phyloP scores from a whole-genome alignment of 2,888 invertebrate species.

The Meteorus cinctellus region DNA sequence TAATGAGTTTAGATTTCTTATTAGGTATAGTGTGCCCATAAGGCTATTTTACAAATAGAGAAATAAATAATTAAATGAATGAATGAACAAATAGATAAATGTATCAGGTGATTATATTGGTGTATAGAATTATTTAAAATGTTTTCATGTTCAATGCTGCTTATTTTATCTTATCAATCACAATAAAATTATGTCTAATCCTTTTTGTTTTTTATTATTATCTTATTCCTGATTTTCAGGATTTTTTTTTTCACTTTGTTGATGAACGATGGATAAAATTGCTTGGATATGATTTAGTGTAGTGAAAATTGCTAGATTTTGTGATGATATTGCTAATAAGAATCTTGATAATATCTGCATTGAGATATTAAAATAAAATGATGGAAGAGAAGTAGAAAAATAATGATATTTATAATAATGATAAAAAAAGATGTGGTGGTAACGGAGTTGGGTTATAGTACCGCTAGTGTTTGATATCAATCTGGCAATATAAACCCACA shows the following conservation, averaged over 20 bases:
- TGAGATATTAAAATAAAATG: conserved; percentile 56
- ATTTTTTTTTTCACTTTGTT: not conserved
- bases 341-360: conserved; percentile 56
- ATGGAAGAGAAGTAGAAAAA: conserved; percentile 18
- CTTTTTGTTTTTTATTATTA: not conserved
- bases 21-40: not conserved
- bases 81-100: not conserved
- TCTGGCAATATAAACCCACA: conserved; percentile 37
- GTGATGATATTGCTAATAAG: conserved; percentile 61
- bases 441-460: conserved; percentile 57
- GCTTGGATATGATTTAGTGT: not conserved
- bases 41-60: not conserved
- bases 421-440: conserved; percentile 40
- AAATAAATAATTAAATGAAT: conserved; percentile 6
- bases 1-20: conserved; percentile 20
- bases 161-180: conserved; percentile 21
- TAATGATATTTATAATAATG: not conserved
- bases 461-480: conserved; percentile 42
- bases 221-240: not conserved
- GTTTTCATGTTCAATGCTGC: not conserved
- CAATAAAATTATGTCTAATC: not conserved
- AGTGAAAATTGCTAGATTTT: conserved; percentile 51
- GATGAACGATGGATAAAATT: conserved; percentile 1
- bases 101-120: not conserved
- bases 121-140: not conserved